Base-by-base conservation (phyloP, 2,888 invertebrate species). In the Drosophila maculinotata region DNA sequence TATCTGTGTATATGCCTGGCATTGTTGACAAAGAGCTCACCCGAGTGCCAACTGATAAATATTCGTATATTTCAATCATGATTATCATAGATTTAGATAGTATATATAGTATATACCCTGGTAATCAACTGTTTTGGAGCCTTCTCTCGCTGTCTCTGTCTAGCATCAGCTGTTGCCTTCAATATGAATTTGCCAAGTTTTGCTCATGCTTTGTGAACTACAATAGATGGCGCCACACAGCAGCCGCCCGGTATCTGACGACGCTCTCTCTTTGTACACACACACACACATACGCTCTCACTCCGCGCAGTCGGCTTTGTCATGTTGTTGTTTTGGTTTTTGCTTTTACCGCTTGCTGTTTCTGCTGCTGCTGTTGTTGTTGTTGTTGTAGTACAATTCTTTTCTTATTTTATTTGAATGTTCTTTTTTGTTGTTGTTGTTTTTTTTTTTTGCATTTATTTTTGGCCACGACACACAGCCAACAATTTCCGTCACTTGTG, bases 401-500 rank as follows among this genome's bases (percentile, higher is more conserved):
- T 53, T 54, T 57, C 62, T 69, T 62, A 47, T 39, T 53, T 48
- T 39, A 14, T 44, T 63, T 60, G 39, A 53, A 31, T 66, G 60
- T 12, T 39, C 25, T 25, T 49, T 14, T 51, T 26, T 52, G 28
- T 52, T 36, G 41, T 54, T n/a, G n/a, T n/a, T n/a, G n/a, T n/a
- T 51, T 25, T 39, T 38, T 36, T 51, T 76, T 71, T 76, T 76
- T 72, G 72, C 76, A 79, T 79, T 76, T 76, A 76, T 74, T 76
- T 76, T 78, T 78, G 78, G 78, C 75, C 75, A 78, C 74, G 74
- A 76, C 66, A 74, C 70, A 58, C 41, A 35, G 48, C 53, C 49
- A 76, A 71, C 69, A 75, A 53, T 76, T 67, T 76, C 76, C 75
- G 76, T 76, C 78, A 77, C 67, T 74, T 70, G 59, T 67, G 41